phyloP scores from a whole-genome alignment of 2,888 invertebrate species.

The Drosophila colorata region DNA sequence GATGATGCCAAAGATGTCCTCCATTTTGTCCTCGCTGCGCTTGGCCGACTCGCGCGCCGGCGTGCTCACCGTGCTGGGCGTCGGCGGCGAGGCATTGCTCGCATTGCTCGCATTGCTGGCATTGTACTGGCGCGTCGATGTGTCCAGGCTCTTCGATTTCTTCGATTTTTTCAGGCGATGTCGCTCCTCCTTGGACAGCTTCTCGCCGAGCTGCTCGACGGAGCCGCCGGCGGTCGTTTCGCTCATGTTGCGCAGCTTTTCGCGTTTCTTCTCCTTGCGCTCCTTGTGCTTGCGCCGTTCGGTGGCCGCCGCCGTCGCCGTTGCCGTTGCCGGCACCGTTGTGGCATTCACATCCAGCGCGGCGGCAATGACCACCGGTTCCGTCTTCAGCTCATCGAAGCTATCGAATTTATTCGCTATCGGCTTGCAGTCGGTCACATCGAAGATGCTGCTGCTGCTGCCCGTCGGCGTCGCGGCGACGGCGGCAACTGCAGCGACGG shows the following conservation, averaged over 20 bases:
- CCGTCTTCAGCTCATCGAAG: conserved; percentile 86
- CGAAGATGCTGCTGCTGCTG: conserved; percentile 54
- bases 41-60: conserved; percentile 79
- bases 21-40: conserved; percentile 94
- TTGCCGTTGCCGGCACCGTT: conserved; percentile 42
- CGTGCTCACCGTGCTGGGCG: conserved; percentile 21
- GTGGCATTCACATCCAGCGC: conserved; percentile 10
- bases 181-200: conserved; percentile 84
- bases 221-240: conserved; percentile 62
- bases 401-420: conserved; percentile 85
- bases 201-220: conserved; percentile 67
- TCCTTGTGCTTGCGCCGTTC: conserved; percentile 85
- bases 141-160: conserved; percentile 85
- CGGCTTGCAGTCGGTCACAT: conserved; percentile 54
- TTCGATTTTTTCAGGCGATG: conserved; percentile 87
- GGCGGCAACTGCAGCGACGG: background rate
- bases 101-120: conserved; percentile 18
- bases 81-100: conserved; percentile 27
- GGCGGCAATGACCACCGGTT: conserved; percentile 36
- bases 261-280: conserved; percentile 84
- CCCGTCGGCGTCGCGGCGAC: background rate
- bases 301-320: conserved; percentile 57
- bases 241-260: conserved; percentile 79
- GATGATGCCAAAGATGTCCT: conserved; percentile 94
- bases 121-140: conserved; percentile 59